Base-by-base conservation (phyloP, 2,888 invertebrate species). In the Caenorhabditis macrosperma region DNA sequence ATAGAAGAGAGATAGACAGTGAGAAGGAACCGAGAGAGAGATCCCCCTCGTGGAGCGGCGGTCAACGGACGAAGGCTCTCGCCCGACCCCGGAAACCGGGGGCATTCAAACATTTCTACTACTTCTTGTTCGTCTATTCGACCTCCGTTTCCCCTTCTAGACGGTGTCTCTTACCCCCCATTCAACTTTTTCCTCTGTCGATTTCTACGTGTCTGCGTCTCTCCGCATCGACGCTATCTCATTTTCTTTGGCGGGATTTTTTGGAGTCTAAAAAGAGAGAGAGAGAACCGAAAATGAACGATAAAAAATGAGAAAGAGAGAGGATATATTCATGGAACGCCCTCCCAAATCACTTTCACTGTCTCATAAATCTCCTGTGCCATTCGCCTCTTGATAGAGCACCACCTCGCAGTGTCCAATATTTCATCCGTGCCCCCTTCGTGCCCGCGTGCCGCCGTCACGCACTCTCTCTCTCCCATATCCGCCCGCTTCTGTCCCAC, bases 1-100 rank as follows among this genome's bases (percentile, higher is more conserved):
- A 50, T 6, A 50, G 41, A 41, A n/a, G 48, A 50, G 48, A 50
- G 48, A 50, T 22, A 50, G 48, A 50, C 24, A 50, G 48, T 26
- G 48, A 50, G 48, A 26, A 50, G 48, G 24, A 26, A 24, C 24
- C 3, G 48, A 50, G 48, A 26, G 48, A 50, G 48, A 50, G 46
- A 20, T 7, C 38, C 38, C 38, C 38, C 38, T 33, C 12, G 38
- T n/a, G n/a, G n/a, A n/a, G n/a, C n/a, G 12, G 44, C 44, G 44
- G 44, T 44, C 44, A 44, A 2, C 4, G 44, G n/a, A n/a, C 38
- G 38, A 5, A 38, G 38, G 38, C 38, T 5, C 38, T 15, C 7
- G 9, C n/a, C 9, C 7, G 17, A 3, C 20, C 46, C 20, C 46
- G 48, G 48, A 6, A 46, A 46, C 20, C 22, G 46, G n/a, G n/a